These are phyloP conservation scores for Danionella dracula DNA, from an alignment of 2,797 vertebrate species.

Conservation along the genomic window DNA sequence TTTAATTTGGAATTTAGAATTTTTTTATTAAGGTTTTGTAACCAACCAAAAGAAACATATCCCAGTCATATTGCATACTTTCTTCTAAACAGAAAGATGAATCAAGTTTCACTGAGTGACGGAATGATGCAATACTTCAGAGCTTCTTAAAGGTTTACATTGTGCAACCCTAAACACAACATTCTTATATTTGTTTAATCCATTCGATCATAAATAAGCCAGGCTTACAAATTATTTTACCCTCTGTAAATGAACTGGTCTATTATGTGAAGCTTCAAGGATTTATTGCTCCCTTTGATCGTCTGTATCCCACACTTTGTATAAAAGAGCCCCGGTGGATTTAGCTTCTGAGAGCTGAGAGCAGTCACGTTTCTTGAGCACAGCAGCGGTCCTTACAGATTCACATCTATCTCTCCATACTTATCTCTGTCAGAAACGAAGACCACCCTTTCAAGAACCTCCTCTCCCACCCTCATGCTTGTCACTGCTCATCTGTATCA, in stretches of 20 bases:
- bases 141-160: too few relatives aligned
- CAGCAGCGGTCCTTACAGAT: conserved; percentile 1
- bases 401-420: conserved; percentile 10
- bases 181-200: neutral
- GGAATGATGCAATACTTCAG: too few relatives aligned
- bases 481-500: conserved; percentile 43
- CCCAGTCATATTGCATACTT: too few relatives aligned
- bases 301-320: conserved; percentile 28
- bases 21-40: too few relatives aligned
- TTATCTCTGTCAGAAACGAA: conserved; percentile 8
- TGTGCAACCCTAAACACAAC: too few relatives aligned
- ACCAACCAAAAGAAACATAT: too few relatives aligned
- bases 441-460: conserved; percentile 2
- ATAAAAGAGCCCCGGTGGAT: conserved; percentile 10
- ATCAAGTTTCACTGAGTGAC: too few relatives aligned
- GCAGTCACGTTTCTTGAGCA: neutral
- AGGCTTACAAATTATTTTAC: neutral
- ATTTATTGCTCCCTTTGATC: conserved; percentile 35
- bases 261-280: conserved; percentile 20
- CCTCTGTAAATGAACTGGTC: conserved; percentile 11
- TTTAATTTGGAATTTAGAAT: too few relatives aligned
- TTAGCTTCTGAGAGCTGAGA: conserved; percentile 16
- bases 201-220: neutral
- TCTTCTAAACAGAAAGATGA: too few relatives aligned
- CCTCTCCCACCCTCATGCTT: conserved; percentile 7